Evolutionary conservation across 2,113 vertebrate species (phyloP).

Genomic region (Raphicerus campestris): DNA sequence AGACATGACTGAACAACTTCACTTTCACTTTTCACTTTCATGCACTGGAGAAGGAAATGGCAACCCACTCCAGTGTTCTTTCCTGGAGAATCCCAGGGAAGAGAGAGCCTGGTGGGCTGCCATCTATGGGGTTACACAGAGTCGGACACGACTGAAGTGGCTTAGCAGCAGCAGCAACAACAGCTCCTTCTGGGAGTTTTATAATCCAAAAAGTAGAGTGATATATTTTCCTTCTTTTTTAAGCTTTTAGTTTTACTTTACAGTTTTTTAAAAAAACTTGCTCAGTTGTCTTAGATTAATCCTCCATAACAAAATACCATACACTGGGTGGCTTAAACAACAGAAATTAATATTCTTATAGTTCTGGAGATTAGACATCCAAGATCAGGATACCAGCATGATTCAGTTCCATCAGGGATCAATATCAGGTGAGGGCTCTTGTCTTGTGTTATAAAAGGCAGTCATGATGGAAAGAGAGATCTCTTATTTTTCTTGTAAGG

Average conservation of each 20-base stretch:
- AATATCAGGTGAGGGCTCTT: neutral
- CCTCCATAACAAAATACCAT: neutral
- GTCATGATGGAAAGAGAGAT: neutral
- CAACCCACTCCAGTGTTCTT: too few relatives aligned
- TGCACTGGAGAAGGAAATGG: too few relatives aligned
- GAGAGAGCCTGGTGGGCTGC: too few relatives aligned
- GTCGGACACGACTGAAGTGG: too few relatives aligned
- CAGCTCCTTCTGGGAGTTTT: neutral
- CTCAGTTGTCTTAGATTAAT: neutral
- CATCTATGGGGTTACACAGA: too few relatives aligned
- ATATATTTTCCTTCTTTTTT: neutral
- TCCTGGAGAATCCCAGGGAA: too few relatives aligned
- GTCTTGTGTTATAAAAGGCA: neutral
- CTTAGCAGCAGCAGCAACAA: too few relatives aligned
- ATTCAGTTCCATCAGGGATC: neutral
- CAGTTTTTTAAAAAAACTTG: neutral
- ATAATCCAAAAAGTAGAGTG: neutral
- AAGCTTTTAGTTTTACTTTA: neutral
- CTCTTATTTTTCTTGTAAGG: neutral
- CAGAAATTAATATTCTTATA: neutral
- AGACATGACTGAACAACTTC: fast-evolving
- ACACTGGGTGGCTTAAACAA: neutral
- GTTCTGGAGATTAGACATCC: neutral
- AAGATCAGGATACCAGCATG: neutral
- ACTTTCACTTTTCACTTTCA: too few relatives aligned